Percentiles rank a stretch among this genome's conserved stretches.
Conservation (phyloP, 2,113 vertebrate genomes). For the Myocastor coypus region DNA sequence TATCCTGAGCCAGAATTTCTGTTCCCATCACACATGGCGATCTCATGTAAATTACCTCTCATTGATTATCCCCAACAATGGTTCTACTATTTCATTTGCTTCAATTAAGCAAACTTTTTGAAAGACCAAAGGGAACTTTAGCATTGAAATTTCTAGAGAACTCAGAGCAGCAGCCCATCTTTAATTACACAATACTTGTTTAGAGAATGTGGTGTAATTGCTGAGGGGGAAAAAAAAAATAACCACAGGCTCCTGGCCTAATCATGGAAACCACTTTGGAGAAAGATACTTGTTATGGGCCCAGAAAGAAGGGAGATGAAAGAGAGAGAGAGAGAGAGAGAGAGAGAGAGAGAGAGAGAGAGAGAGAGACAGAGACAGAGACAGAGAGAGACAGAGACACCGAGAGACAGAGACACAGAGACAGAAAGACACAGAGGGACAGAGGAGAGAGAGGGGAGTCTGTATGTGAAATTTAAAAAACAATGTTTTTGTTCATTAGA, state of each 20-base stretch:
- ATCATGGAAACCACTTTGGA: conserved; percentile 36
- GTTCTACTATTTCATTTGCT: conserved; percentile 67
- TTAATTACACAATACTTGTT: conserved; percentile 61
- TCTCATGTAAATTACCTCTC: conserved; percentile 71
- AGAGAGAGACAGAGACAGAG: too few species aligned
- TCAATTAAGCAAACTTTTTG: conserved; percentile 67
- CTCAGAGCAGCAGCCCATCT: conserved; percentile 40
- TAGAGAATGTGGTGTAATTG: conserved; percentile 46
- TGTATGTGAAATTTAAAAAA: conserved; percentile 33
- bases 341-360: too few species aligned
- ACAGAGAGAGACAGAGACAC: too few species aligned
- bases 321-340: too few species aligned
- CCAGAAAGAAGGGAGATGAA: background rate
- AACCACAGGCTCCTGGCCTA: conserved; percentile 6
- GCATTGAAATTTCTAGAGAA: conserved; percentile 55
- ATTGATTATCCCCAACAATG: conserved; percentile 70
- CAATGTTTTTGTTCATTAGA: conserved; percentile 35
- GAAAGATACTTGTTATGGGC: conserved; percentile 47
- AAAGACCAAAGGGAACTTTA: conserved; percentile 60
- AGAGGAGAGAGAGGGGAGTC: too few species aligned
- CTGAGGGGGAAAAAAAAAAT: conserved; percentile 13
- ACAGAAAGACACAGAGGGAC: too few species aligned
- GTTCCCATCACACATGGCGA: background rate
- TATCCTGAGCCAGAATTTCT: conserved; percentile 53
- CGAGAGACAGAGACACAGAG: too few species aligned